Conservation (phyloP, 2,113 vertebrate species). For the Strix aluco region DNA sequence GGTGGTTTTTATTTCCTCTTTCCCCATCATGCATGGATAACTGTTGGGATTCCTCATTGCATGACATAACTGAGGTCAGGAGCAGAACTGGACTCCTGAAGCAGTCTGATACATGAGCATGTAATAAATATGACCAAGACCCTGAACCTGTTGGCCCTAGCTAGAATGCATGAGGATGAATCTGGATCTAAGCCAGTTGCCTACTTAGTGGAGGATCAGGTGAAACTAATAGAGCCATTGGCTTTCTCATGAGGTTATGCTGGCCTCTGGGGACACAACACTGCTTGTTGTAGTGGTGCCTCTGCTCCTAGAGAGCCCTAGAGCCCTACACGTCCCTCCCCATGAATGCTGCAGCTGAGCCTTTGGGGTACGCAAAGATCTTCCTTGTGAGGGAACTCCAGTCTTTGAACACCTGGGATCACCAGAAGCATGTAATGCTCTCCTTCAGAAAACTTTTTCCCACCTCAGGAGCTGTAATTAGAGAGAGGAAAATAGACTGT, state of each 20-base stretch:
- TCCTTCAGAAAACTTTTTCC: background rate
- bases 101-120: accelerated
- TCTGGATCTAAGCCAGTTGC: background rate
- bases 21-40: background rate
- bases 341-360: background rate
- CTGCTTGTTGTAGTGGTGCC: background rate
- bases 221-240: background rate
- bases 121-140: background rate
- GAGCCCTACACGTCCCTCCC: background rate
- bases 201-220: background rate
- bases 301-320: background rate
- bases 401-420: background rate
- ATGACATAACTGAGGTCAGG: background rate
- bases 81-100: background rate
- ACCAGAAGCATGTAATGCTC: accelerated
- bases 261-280: too few relatives aligned
- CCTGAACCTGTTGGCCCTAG: background rate
- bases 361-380: background rate
- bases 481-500: background rate
- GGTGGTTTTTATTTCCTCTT: background rate
- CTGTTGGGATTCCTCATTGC: background rate
- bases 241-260: background rate
- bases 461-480: background rate
- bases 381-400: background rate
- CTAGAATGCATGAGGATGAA: background rate